phyloP scores from a whole-genome alignment of 2,113 vertebrate species.

The Holacanthus passer region DNA sequence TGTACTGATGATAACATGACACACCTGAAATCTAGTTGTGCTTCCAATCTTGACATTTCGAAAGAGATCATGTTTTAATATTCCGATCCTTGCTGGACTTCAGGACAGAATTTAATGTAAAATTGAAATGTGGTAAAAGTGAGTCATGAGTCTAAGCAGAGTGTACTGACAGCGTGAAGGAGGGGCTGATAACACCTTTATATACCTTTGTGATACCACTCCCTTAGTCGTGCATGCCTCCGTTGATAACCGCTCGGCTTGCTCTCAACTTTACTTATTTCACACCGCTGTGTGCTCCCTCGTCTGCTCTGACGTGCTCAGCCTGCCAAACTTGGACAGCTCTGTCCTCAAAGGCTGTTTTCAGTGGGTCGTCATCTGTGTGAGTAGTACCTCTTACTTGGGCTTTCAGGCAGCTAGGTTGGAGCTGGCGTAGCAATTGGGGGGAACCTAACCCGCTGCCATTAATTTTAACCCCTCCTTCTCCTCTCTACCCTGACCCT shows the following conservation, averaged over 20 bases:
- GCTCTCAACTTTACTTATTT: constrained; percentile 49
- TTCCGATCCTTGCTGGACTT: not conserved
- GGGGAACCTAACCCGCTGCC: constrained; percentile 35
- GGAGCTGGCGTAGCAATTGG: constrained; percentile 36
- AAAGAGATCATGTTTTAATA: not conserved
- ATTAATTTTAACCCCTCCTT: constrained; percentile 60
- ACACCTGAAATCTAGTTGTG: not conserved
- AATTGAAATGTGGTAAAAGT: constrained; percentile 2
- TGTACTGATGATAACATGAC: not conserved
- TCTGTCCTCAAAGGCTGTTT: constrained; percentile 28
- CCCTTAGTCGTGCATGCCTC: constrained; percentile 58
- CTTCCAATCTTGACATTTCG: not conserved
- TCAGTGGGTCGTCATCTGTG: constrained; percentile 37
- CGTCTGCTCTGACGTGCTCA: not conserved
- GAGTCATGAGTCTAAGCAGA: constrained; percentile 36
- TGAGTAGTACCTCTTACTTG: constrained; percentile 67
- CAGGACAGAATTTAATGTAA: constrained; percentile 13
- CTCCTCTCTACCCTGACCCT: constrained; percentile 40
- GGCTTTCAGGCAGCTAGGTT: constrained; percentile 37
- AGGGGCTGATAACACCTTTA: constrained; percentile 57
- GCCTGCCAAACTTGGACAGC: constrained; percentile 16
- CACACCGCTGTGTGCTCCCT: constrained; percentile 1
- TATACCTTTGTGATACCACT: constrained; percentile 69
- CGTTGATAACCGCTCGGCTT: constrained; percentile 59
- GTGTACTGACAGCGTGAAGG: constrained; percentile 49